Evolutionary conservation across 2,888 invertebrate species (phyloP).

Genomic region (Chaetogeoica ovagalla): DNA sequence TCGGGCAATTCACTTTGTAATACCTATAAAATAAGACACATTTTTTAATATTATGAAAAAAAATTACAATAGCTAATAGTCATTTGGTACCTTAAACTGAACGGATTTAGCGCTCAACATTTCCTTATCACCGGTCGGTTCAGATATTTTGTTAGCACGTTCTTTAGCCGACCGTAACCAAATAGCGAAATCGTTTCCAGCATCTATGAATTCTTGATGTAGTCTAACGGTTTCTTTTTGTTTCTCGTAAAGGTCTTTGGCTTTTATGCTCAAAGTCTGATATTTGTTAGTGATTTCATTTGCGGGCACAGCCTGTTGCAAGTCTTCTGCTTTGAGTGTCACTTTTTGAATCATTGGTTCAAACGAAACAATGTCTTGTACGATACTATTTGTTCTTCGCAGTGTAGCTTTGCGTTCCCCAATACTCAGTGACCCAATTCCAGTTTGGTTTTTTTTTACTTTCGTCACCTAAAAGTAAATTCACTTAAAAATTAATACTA

Average conservation of each 20-base stretch:
- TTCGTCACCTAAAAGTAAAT: slow-evolving; percentile 64
- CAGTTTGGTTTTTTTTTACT: slow-evolving; percentile 70
- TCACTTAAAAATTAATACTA: slow-evolving; percentile 10
- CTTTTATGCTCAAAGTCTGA: slow-evolving; percentile 84
- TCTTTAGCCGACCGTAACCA: slow-evolving; percentile 93
- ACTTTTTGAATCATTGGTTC: slow-evolving; percentile 97
- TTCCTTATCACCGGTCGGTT: slow-evolving; percentile 90
- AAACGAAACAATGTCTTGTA: slow-evolving; percentile 94
- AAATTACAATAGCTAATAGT: background rate
- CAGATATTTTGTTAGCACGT: slow-evolving; percentile 85
- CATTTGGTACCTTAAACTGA: slow-evolving; percentile 68
- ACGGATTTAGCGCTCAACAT: slow-evolving; percentile 82
- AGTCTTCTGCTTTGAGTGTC: slow-evolving; percentile 87
- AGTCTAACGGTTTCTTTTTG: slow-evolving; percentile 88
- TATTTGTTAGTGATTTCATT: slow-evolving; percentile 91
- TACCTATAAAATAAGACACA: slow-evolving; percentile 60
- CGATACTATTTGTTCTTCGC: slow-evolving; percentile 88
- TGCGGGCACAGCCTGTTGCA: slow-evolving; percentile 87
- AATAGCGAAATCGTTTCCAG: slow-evolving; percentile 86
- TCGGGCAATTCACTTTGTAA: slow-evolving; percentile 80
- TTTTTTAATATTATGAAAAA: background rate
- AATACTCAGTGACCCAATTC: slow-evolving; percentile 76
- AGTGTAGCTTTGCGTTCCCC: slow-evolving; percentile 87
- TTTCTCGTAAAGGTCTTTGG: slow-evolving; percentile 84
- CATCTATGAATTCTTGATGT: slow-evolving; percentile 89